These are phyloP conservation scores for Neomorphus geoffroyi DNA, from an alignment of 2,797 vertebrate species.

Conservation along the genomic window DNA sequence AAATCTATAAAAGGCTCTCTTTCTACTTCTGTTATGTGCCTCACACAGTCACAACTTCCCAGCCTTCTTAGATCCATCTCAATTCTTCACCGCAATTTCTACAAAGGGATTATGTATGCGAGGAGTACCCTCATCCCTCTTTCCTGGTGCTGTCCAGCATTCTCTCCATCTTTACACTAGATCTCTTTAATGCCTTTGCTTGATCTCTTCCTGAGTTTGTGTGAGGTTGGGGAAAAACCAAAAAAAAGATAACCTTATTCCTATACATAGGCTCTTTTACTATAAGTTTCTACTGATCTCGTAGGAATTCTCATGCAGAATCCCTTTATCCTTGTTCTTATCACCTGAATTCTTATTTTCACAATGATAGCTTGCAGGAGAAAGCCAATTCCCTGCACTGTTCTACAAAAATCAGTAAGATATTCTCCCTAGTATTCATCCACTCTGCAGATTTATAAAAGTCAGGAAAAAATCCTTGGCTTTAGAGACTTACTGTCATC, in stretches of 20 bases:
- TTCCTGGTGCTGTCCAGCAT: background rate
- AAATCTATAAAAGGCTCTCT: background rate
- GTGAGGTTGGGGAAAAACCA: accelerated
- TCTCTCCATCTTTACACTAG: background rate
- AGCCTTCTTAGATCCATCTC: background rate
- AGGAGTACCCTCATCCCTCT: background rate
- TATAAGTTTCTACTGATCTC: background rate
- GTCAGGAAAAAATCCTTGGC: background rate
- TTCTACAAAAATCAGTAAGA: background rate
- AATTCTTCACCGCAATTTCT: background rate
- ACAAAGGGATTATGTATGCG: background rate
- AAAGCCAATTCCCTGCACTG: background rate
- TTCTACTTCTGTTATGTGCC: background rate
- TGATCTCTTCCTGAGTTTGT: background rate
- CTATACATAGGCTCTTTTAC: background rate
- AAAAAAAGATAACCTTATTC: background rate
- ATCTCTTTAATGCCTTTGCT: background rate
- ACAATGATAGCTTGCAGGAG: background rate
- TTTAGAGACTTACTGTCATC: background rate
- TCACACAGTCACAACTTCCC: background rate
- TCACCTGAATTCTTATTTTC: background rate
- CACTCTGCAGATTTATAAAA: background rate
- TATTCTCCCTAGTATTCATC: background rate
- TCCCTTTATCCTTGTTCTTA: background rate
- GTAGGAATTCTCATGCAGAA: background rate